Percentiles rank a stretch among this genome's conserved stretches.
These are phyloP conservation scores for Cheilosia scutellata DNA, from an alignment of 2,888 invertebrate genomes.

Conservation along the genomic window DNA sequence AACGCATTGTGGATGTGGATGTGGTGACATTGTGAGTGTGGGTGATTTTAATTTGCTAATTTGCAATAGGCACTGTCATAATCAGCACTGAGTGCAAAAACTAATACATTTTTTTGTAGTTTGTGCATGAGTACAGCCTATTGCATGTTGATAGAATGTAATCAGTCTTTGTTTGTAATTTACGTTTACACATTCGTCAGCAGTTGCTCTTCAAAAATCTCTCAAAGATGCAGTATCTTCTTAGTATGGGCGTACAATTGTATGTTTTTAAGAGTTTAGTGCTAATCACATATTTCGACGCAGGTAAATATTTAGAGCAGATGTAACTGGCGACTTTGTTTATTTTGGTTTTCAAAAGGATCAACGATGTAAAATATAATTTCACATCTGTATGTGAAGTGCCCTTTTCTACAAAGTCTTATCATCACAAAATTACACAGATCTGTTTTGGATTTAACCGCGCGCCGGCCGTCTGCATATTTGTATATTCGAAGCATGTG, in stretches of 20 bases:
- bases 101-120: too few relatives aligned
- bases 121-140: not conserved
- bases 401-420: slow-evolving; percentile 2
- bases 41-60: not conserved
- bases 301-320: slow-evolving; percentile 38
- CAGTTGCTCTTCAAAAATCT: not conserved
- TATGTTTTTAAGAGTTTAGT: slow-evolving; percentile 54
- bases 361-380: not conserved
- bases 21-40: too few relatives aligned
- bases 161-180: not conserved
- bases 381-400: slow-evolving; percentile 29
- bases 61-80: not conserved
- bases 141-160: not conserved
- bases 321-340: not conserved
- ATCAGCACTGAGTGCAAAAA: too few relatives aligned
- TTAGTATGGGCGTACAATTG: slow-evolving; percentile 44
- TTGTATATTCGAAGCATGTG: not conserved
- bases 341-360: not conserved
- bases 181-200: not conserved
- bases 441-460: not conserved
- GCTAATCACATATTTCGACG: slow-evolving; percentile 40
- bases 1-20: too few relatives aligned
- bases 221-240: slow-evolving; percentile 49
- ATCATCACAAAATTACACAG: not conserved
- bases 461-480: not conserved